phyloP scores from a whole-genome alignment of 1,140 invertebrate genomes.

The Delia radicum region DNA sequence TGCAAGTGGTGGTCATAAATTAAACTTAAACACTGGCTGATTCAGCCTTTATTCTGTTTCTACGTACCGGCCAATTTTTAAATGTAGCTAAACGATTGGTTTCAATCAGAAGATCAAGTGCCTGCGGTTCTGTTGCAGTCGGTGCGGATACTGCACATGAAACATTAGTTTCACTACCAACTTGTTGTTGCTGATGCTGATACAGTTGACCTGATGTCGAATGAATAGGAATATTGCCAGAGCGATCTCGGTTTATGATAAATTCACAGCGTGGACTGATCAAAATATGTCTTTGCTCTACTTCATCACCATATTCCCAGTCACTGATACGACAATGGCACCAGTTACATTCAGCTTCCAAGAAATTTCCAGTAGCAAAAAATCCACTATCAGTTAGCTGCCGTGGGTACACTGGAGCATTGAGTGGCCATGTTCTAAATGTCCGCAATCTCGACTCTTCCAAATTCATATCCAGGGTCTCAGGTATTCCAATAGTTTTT shows the following conservation, averaged over 20 bases:
- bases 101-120: slow-evolving; percentile 44
- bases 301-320: slow-evolving; percentile 75
- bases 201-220: slow-evolving; percentile 23
- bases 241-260: slow-evolving; percentile 63
- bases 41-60: background rate
- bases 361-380: slow-evolving; percentile 68
- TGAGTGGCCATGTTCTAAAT: slow-evolving; percentile 70
- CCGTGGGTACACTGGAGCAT: slow-evolving; percentile 64
- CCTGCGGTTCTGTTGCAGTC: slow-evolving; percentile 23
- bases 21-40: too few relatives aligned
- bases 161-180: slow-evolving; percentile 35
- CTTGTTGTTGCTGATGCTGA: slow-evolving; percentile 41
- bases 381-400: slow-evolving; percentile 81
- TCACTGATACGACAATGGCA: slow-evolving; percentile 71
- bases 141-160: slow-evolving; percentile 14
- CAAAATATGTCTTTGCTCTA: slow-evolving; percentile 41
- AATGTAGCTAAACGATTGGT: slow-evolving; percentile 60
- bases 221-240: slow-evolving; percentile 65
- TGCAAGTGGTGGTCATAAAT: too few relatives aligned
- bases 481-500: too few relatives aligned
- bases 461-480: slow-evolving; percentile 36
- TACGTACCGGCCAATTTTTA: slow-evolving; percentile 65
- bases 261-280: slow-evolving; percentile 72
- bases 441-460: slow-evolving; percentile 69
- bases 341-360: slow-evolving; percentile 74